phyloP scores from a whole-genome alignment of 2,888 invertebrate species.

The Scaptomyza reducta region DNA sequence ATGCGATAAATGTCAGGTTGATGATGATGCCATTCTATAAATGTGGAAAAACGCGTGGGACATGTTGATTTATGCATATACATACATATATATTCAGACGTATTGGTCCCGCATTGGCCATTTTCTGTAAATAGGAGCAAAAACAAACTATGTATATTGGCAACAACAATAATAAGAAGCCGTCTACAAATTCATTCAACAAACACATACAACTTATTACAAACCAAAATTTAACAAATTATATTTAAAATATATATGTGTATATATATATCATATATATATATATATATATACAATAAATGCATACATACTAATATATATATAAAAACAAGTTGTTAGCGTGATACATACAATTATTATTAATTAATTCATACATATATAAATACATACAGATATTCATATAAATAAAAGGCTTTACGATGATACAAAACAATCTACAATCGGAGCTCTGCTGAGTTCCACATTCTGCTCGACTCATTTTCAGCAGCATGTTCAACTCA shows the following conservation, averaged over 20 bases:
- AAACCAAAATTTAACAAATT: constrained; percentile 36
- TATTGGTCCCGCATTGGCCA: not conserved
- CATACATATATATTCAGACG: not conserved
- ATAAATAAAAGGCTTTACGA: constrained; percentile 65
- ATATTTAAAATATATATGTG: constrained; percentile 41
- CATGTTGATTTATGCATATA: constrained; percentile 2
- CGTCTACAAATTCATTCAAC: constrained; percentile 46
- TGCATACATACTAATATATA: constrained; percentile 47
- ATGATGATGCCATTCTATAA: constrained; percentile 20
- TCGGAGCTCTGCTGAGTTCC: constrained; percentile 26
- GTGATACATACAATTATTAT: constrained; percentile 72
- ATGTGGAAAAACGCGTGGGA: constrained; percentile 1
- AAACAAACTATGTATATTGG: constrained; percentile 23
- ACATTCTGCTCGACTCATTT: not conserved
- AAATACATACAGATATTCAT: constrained; percentile 11
- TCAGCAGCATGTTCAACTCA: constrained; percentile 19
- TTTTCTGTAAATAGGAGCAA: constrained; percentile 9
- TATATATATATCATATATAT: constrained; percentile 42
- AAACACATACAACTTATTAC: constrained; percentile 26
- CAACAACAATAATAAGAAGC: constrained; percentile 46
- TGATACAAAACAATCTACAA: constrained; percentile 41
- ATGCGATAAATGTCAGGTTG: constrained; percentile 17
- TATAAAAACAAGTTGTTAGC: constrained; percentile 72
- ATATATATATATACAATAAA: constrained; percentile 51
- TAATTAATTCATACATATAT: constrained; percentile 67